Percentiles rank a stretch among this genome's conserved stretches.
Conservation (phyloP, 2,888 invertebrate genomes). For the Notodonta dromedarius region DNA sequence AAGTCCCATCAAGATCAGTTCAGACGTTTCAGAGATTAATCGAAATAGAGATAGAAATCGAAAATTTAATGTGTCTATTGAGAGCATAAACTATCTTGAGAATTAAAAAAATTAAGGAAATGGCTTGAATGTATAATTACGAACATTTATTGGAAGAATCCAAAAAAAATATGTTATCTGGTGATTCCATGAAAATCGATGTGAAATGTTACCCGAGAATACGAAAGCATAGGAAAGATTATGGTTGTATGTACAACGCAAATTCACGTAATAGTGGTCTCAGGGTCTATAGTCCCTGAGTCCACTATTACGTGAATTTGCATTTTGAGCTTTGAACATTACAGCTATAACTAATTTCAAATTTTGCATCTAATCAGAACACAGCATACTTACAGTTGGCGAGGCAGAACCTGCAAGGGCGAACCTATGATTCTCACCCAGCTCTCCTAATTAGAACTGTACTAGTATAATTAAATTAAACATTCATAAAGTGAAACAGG, state of each 20-base stretch:
- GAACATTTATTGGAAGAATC: no score
- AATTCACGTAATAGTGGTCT: no score
- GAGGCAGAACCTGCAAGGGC: background rate
- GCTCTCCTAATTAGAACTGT: background rate
- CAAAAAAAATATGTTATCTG: no score
- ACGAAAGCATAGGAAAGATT: no score
- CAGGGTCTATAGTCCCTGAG: background rate
- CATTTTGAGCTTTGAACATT: background rate
- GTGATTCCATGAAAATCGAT: no score
- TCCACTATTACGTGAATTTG: no score
- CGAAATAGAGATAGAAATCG: no score
- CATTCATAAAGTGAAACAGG: background rate
- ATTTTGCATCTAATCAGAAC: background rate
- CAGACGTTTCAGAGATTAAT: no score
- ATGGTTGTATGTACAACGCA: no score
- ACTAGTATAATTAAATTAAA: background rate
- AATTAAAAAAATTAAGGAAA: background rate
- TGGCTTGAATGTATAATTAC: no score
- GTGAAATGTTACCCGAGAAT: no score
- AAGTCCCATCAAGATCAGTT: no score
- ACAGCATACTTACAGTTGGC: background rate
- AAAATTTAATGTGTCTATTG: background rate
- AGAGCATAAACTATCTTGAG: background rate
- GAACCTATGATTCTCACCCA: background rate
- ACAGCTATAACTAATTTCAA: background rate